Evolutionary conservation across 1,140 invertebrate species (phyloP).

Genomic region (Drosophila littoralis): DNA sequence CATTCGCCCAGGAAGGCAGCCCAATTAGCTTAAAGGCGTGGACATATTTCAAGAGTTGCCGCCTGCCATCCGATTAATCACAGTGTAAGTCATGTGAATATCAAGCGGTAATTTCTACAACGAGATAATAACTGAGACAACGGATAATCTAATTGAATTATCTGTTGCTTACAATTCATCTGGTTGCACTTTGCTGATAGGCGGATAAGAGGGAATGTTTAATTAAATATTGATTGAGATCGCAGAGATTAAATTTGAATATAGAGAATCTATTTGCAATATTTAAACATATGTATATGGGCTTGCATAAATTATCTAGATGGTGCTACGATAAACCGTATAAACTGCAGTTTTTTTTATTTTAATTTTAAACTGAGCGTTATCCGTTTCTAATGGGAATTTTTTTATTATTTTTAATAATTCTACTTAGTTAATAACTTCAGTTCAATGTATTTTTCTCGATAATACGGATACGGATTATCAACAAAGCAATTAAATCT

Average conservation of each 20-base stretch:
- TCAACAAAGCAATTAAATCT: not conserved
- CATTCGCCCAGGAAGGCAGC: slow-evolving; percentile 43
- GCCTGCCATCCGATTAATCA: slow-evolving; percentile 38
- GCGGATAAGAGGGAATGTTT: not conserved
- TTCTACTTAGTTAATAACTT: too few relatives aligned
- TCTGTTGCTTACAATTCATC: not conserved
- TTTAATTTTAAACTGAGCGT: too few relatives aligned
- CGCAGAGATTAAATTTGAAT: not conserved
- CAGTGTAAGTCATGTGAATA: slow-evolving; percentile 26
- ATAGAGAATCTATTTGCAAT: not conserved
- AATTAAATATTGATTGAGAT: not conserved
- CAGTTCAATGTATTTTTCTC: too few relatives aligned
- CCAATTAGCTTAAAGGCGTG: slow-evolving; percentile 42
- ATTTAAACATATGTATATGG: too few relatives aligned
- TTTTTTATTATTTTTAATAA: too few relatives aligned
- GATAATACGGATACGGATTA: too few relatives aligned
- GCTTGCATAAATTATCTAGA: too few relatives aligned
- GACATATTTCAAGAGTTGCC: slow-evolving; percentile 16
- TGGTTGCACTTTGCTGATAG: not conserved
- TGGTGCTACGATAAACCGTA: too few relatives aligned
- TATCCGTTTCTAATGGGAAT: too few relatives aligned
- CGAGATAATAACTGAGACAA: not conserved
- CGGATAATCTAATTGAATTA: slow-evolving; percentile 5
- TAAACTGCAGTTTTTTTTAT: too few relatives aligned
- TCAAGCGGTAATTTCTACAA: slow-evolving; percentile 13